Base-by-base conservation (phyloP, 2,797 vertebrate genomes). In the Myiotriccus ornatus region DNA sequence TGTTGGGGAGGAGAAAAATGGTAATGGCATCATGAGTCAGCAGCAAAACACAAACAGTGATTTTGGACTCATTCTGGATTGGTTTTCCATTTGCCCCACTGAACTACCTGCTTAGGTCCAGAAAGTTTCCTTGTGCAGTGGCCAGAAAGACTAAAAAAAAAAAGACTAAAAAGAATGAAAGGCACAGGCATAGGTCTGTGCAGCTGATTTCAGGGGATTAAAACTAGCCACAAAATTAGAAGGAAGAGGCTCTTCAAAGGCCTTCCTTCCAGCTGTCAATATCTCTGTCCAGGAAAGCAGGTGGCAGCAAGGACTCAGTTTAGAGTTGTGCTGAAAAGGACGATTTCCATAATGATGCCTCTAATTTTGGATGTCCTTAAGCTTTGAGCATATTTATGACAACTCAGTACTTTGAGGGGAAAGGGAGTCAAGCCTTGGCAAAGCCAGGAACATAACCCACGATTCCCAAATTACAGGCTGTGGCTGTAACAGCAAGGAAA, bases 361-460 rank as follows among this genome's bases (percentile, higher is more conserved):
- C 92, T 83, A 75, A 90, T 92, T 93, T 77, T 92, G 90, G 81
- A 92, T 68, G 70, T 79, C 86, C 90, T 84, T 49, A 76, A 84
- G 63, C 77, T 94, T 73, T 78, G 80, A 46, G 68, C 35, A 21
- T 14, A 77, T 92, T 89, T 55, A 44, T 17, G 63, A 81, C 67
- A 92, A 87, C 35, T 81, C n/a, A 14, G 77, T 60, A 37, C 46
- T 84, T 81, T 63, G 78, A 86, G 13, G 13, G 56, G 82, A 83
- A 84, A 81, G 49, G 25, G 55, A 94, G 44, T 70, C 24, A 60
- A 79, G 30, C 32, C 81, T 69, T 70, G 59, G 86, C 90, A 93
- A 67, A 84, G 80, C 55, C 55, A 81, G 63, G 95, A 88, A 37
- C 63, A 35, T n/a, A 87, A 65, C 83, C 90, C 90, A 39, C 67